Percentiles rank a stretch among this genome's conserved stretches.
Conservation (phyloP, 2,888 invertebrate species). For the Prosapia bicincta region DNA sequence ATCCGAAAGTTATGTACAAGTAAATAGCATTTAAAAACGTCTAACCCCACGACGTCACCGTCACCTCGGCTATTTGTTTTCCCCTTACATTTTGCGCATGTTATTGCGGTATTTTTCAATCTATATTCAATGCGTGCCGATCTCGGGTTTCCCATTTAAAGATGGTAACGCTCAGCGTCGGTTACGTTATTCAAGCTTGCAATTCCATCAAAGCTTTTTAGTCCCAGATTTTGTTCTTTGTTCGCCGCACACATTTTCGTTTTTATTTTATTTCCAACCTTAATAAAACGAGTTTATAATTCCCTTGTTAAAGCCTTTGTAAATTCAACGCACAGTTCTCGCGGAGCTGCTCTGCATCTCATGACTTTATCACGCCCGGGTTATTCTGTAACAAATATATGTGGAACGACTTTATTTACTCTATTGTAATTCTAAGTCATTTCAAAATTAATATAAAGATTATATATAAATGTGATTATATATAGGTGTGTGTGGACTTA, state of each 20-base stretch:
- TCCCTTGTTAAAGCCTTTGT: not conserved
- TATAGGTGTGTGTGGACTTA: too few relatives aligned
- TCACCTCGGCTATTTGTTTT: too few relatives aligned
- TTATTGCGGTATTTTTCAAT: not conserved
- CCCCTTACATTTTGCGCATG: not conserved
- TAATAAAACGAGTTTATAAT: not conserved
- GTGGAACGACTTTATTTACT: too few relatives aligned
- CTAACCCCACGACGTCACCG: too few relatives aligned
- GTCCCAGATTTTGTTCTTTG: not conserved
- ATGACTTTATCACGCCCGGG: not conserved
- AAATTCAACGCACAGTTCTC: not conserved
- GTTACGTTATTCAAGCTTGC: not conserved
- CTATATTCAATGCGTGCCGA: not conserved
- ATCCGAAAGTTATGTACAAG: too few relatives aligned
- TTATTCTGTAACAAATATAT: not conserved
- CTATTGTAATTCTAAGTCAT: too few relatives aligned
- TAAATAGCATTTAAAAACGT: too few relatives aligned
- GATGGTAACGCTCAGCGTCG: not conserved
- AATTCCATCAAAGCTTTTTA: not conserved
- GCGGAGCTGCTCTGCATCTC: not conserved
- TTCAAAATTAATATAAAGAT: too few relatives aligned
- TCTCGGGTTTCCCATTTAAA: not conserved
- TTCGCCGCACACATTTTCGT: not conserved
- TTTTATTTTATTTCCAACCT: not conserved
- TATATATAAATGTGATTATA: too few relatives aligned